Evolutionary conservation across 2,113 vertebrate genomes (phyloP), one percentile per base, ranked within the genome.

Genomic region (Octodon degus): DNA sequence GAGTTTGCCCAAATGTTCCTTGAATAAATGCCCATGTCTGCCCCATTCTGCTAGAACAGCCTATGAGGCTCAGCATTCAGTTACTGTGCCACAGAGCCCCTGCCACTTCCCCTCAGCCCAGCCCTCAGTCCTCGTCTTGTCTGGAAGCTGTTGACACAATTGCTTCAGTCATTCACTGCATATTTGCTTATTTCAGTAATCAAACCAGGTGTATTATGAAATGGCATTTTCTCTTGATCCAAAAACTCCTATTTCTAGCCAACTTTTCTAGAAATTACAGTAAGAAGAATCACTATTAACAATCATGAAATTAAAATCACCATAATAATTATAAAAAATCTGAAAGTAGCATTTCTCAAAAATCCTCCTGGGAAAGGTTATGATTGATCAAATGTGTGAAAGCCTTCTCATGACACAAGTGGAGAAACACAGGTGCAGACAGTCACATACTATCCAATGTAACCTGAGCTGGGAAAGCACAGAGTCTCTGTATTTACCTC

Each of bases 21-120:
- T 53, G 16, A 55, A 13, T 2, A 8, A 50, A 20, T 3, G n/a
- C 32, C 20, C 60, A 34, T 67, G 34, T 68, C 50, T 25, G 65
- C 68, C 55, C 7, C 32, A 30, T 76, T n/a, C 65, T 81, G 19
- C 12, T 16, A 6, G 43, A 58, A 53, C 17, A 89, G 55, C 40
- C 67, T 10, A 22, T 13, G 4, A 7, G 1, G 0, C 67, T 94
- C 79, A 85, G 37, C 7, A 11, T 11, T 2, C 0, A 0, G 60
- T 37, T 34, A 7, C 25, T 24, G 47, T 22, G 47, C 43, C 5
- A 34, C 40, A 53, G 11, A 63, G 16, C 20, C 43, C 20, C 50
- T 1, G 25, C 17, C 13, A 2, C 19, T 3, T 7, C 17, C 50
- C 34, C 20, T 79, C 17, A 24, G 20, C 10, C 87, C 34, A 47